These are phyloP conservation scores for Ptychoptera albimana DNA, from an alignment of 2,888 invertebrate species.

Conservation along the genomic window DNA sequence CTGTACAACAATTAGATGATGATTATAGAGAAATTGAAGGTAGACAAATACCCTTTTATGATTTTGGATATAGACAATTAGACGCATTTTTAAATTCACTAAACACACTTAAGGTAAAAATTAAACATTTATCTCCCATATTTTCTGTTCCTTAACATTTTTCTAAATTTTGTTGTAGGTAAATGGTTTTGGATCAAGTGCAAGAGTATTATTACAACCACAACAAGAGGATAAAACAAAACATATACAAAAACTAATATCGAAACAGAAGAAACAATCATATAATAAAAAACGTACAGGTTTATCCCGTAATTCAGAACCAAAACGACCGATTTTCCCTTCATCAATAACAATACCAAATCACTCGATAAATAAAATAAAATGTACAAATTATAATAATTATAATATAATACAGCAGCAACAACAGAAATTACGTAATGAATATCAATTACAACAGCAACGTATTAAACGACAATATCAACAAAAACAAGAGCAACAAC, in stretches of 20 bases:
- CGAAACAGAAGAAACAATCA: slow-evolving; percentile 8
- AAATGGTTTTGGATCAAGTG: background rate
- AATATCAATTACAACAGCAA: background rate
- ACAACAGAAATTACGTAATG: background rate
- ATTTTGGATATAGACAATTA: background rate
- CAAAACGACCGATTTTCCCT: too few relatives aligned
- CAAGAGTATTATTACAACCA: background rate
- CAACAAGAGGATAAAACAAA: slow-evolving; percentile 12
- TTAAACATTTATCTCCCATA: too few relatives aligned
- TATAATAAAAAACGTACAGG: background rate
- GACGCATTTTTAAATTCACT: background rate
- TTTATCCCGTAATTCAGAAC: too few relatives aligned
- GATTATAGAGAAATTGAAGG: background rate
- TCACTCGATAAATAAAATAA: background rate
- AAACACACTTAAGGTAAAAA: background rate
- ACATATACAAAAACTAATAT: slow-evolving; percentile 10
- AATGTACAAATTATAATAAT: background rate
- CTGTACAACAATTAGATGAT: background rate
- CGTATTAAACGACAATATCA: background rate
- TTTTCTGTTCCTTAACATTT: too few relatives aligned
- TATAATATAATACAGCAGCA: background rate
- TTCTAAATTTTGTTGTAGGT: background rate
- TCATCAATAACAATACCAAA: too few relatives aligned
- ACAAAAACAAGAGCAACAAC: background rate
- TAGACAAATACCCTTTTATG: background rate